A percentile compares a stretch with the other conserved stretches of the same genome.
Evolutionary conservation across 2,797 vertebrate genomes (phyloP).

Genomic region (Enteromius afrohamiltoni): DNA sequence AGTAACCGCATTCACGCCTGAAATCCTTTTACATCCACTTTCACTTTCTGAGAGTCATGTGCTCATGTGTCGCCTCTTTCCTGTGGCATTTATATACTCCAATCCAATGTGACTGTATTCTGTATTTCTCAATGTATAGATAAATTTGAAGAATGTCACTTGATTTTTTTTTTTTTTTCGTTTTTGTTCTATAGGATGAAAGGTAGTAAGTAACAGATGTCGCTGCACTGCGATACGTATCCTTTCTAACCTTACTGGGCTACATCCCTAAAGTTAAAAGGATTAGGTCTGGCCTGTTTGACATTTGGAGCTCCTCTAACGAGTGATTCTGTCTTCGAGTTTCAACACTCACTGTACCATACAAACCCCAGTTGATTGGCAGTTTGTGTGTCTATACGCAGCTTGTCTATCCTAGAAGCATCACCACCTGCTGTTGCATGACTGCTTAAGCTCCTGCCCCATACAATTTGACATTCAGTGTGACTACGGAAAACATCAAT

Average conservation of each 20-base stretch:
- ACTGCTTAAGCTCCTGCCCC: conserved; percentile 62
- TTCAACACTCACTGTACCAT: conserved; percentile 49
- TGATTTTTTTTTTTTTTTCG: not conserved
- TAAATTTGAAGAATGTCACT: not conserved
- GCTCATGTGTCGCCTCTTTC: conserved; percentile 16
- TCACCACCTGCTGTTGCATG: conserved; percentile 66
- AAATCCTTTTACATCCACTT: conserved; percentile 14
- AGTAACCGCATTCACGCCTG: conserved; percentile 2
- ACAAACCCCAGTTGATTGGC: conserved; percentile 61
- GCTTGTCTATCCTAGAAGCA: conserved; percentile 59
- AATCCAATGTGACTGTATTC: conserved; percentile 26
- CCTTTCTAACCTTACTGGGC: not conserved
- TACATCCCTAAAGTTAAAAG: conserved; percentile 4
- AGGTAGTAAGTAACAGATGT: not conserved
- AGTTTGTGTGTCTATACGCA: conserved; percentile 55
- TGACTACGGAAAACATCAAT: conserved; percentile 64
- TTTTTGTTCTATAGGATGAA: not conserved
- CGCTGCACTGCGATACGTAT: not conserved
- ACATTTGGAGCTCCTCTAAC: conserved; percentile 27
- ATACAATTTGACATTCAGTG: conserved; percentile 61
- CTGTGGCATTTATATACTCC: conserved; percentile 1
- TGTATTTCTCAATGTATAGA: not conserved
- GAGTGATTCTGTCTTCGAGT: conserved; percentile 39
- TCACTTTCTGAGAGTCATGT: conserved; percentile 14
- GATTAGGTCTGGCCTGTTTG: conserved; percentile 24